A percentile compares a stretch with the other conserved stretches of the same genome.
Evolutionary conservation across 2,888 invertebrate genomes (phyloP).

Genomic region (Phortica magna): DNA sequence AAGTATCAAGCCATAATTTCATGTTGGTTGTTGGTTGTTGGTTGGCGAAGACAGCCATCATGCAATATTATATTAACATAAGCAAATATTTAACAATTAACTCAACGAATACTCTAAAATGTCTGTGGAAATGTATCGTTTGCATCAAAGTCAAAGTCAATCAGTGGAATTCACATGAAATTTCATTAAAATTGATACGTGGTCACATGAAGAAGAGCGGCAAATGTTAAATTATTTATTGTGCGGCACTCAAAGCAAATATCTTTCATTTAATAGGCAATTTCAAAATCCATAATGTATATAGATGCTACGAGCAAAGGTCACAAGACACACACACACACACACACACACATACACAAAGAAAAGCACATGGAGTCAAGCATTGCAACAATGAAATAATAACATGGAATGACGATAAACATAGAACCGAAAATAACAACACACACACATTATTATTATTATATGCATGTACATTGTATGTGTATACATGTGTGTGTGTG

Average conservation of each 20-base stretch:
- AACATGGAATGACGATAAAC: conserved; percentile 51
- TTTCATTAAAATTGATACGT: not conserved
- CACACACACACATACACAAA: conserved; percentile 36
- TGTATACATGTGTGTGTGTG: not conserved
- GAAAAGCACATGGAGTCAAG: conserved; percentile 21
- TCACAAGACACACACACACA: conserved; percentile 40
- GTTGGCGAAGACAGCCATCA: too few species aligned
- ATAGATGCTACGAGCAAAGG: conserved; percentile 47
- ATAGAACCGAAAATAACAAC: conserved; percentile 11
- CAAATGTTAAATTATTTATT: not conserved
- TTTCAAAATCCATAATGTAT: conserved; percentile 58
- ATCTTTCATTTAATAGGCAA: conserved; percentile 59
- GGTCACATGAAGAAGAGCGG: not conserved
- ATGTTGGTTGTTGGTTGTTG: too few species aligned
- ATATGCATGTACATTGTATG: conserved; percentile 9
- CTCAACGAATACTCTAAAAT: too few species aligned
- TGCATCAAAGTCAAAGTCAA: too few species aligned
- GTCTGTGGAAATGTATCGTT: too few species aligned
- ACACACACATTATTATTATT: not conserved
- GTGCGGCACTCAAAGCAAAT: conserved; percentile 20
- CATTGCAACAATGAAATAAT: conserved; percentile 59
- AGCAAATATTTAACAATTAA: too few species aligned
- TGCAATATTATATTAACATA: too few species aligned
- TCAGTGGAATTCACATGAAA: too few species aligned
- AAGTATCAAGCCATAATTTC: too few species aligned